Evolutionary conservation across 92 coral and sea anemone genomes (phyloP), one percentile per base, ranked within the genome.

Genomic region (Palythoa heliodiscus): DNA sequence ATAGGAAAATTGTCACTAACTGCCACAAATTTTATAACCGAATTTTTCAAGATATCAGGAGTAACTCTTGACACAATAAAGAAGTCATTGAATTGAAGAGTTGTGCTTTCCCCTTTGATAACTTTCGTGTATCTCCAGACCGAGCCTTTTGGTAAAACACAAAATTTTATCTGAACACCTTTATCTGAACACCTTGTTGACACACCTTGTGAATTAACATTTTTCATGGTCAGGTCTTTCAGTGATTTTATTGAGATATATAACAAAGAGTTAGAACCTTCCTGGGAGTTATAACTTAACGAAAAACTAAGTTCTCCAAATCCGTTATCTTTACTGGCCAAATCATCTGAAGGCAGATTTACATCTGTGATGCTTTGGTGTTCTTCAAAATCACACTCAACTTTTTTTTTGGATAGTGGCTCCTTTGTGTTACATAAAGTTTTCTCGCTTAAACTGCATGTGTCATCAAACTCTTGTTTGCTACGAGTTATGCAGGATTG

Each of bases 221-320:
- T 35, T 15, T 86, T 86, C 16, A 75, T 73, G 37, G 89, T 23
- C 2, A 92, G 86, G n/a, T 91, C 91, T 29, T 47, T 71, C 3
- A 87, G 88, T 63, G 83, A 71, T 63, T 89, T 55, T 14, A 93
- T 86, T 11, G 90, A 85, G 24, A 91, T 88, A 23, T 91, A 93
- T 60, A 93, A 75, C 58, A 91, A 63, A 68, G 95, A 91, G 13
- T 85, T 88, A 5, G 79, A 58, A 13, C 81, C 66, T 20, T 87
- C 82, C 2, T 77, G 77, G 37, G 71, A 72, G 76, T 86, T 89
- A 60, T 93, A 93, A 58, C 89, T 82, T 25, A 93, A 82, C 1
- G 93, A 91, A 38, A 91, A 87, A 47, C 87, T 89, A 4, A 93
- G 87, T 37, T 89, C 89, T 24, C 95, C 95, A 13, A 83, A 76